Evolutionary conservation across 2,888 invertebrate genomes (phyloP).

Genomic region (Elysia crispata): DNA sequence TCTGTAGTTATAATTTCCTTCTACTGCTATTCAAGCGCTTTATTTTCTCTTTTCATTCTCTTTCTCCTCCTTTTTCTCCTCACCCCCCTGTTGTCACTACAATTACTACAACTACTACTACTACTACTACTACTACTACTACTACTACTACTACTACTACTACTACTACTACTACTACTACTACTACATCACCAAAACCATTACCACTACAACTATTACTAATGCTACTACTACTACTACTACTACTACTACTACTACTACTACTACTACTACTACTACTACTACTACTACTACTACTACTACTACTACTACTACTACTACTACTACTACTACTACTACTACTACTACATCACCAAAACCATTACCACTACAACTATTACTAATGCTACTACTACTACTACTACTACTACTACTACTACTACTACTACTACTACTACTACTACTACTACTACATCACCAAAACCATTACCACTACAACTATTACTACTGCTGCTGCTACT

Average conservation of each 20-base stretch:
- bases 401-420: not conserved
- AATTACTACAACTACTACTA: slow-evolving; percentile 3
- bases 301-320: not conserved
- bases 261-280: slow-evolving; percentile 16
- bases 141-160: not conserved
- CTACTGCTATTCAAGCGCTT: too few species aligned
- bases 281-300: slow-evolving; percentile 19
- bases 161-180: not conserved
- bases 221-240: slow-evolving; percentile 10
- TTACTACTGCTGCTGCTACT: not conserved
- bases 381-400: not conserved
- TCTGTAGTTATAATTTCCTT: not conserved
- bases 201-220: slow-evolving; percentile 6
- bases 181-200: not conserved
- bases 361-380: not conserved
- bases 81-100: not conserved
- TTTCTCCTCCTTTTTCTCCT: not conserved
- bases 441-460: slow-evolving; percentile 29
- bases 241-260: slow-evolving; percentile 16
- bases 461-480: too few species aligned
- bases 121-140: slow-evolving; percentile 2
- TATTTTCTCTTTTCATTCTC: too few species aligned
- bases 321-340: not conserved
- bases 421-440: slow-evolving; percentile 11
- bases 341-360: too few species aligned